Conservation (phyloP, 1,140 invertebrate genomes). For the Papilio machaon region DNA sequence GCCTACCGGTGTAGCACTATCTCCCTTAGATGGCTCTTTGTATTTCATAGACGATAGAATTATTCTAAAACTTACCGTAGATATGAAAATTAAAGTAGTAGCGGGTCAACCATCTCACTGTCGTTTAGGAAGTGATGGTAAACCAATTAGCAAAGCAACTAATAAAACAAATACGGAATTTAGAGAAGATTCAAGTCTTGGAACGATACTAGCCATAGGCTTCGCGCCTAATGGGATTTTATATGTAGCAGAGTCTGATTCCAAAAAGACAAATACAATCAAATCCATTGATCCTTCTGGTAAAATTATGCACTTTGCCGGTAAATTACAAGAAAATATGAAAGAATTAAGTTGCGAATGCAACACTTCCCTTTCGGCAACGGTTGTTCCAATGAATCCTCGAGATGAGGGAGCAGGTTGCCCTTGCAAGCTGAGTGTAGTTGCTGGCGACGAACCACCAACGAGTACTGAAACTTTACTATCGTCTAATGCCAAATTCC, state of each 20-base stretch:
- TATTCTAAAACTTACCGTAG: constrained; percentile 94
- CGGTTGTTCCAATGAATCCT: constrained; percentile 74
- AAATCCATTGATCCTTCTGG: constrained; percentile 91
- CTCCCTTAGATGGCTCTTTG: constrained; percentile 95
- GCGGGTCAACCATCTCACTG: constrained; percentile 96
- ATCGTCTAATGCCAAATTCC: constrained; percentile 94
- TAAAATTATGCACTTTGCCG: constrained; percentile 91
- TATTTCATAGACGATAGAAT: constrained; percentile 98
- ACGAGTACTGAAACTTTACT: constrained; percentile 91
- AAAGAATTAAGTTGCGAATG: constrained; percentile 83
- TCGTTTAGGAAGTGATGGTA: constrained; percentile 77
- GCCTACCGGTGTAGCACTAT: constrained; percentile 96
- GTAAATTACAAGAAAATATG: constrained; percentile 86
- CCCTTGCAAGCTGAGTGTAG: constrained; percentile 81
- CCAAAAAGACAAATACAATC: constrained; percentile 93
- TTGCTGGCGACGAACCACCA: constrained; percentile 84
- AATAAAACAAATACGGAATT: constrained; percentile 75
- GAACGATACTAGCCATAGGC: constrained; percentile 91
- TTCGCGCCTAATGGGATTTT: constrained; percentile 96
- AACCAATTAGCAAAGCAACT: constrained; percentile 61
- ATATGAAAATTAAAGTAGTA: constrained; percentile 94
- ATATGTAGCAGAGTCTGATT: constrained; percentile 96
- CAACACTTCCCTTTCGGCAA: constrained; percentile 82
- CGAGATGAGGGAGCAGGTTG: constrained; percentile 80
- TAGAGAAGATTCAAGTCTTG: constrained; percentile 82